These are phyloP conservation scores for Priocnemis perturbator DNA, from an alignment of 2,888 invertebrate species.

Conservation along the genomic window DNA sequence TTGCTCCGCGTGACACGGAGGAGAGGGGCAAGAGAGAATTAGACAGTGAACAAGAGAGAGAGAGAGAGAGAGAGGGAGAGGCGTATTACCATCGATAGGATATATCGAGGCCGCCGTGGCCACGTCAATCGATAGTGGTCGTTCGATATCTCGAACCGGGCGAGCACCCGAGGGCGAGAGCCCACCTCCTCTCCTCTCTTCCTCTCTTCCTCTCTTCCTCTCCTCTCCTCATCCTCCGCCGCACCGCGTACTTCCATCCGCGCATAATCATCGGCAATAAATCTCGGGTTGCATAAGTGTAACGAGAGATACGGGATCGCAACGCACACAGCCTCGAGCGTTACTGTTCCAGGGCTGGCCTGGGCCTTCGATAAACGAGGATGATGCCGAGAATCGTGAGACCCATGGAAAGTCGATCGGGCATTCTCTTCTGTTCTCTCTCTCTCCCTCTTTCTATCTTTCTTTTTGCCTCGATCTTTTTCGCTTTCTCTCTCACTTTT, in stretches of 20 bases:
- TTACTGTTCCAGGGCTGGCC: slow-evolving; percentile 40
- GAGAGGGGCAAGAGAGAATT: neutral
- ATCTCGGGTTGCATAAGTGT: slow-evolving; percentile 75
- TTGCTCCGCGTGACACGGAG: neutral
- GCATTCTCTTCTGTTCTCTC: no score
- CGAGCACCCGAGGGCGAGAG: slow-evolving; percentile 64
- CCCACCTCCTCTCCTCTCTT: slow-evolving; percentile 39
- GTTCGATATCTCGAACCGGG: slow-evolving; percentile 51
- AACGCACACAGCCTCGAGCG: slow-evolving; percentile 72
- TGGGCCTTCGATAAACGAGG: slow-evolving; percentile 3
- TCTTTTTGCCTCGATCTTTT: no score
- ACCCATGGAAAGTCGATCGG: slow-evolving; percentile 10
- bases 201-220: slow-evolving; percentile 9
- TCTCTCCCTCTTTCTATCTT: no score
- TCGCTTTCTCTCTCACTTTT: no score
- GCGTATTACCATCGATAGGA: slow-evolving; percentile 52
- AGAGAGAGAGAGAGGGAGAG: neutral
- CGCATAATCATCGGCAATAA: slow-evolving; percentile 73
- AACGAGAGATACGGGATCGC: slow-evolving; percentile 74
- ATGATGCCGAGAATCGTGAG: slow-evolving; percentile 11
- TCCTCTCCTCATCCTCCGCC: slow-evolving; percentile 40
- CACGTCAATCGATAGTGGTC: slow-evolving; percentile 47
- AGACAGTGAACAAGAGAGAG: slow-evolving; percentile 3
- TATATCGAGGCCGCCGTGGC: slow-evolving; percentile 49
- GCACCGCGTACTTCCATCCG: slow-evolving; percentile 67